Conservation (phyloP, 2,797 vertebrate genomes). For the Decapterus maruadsi region DNA sequence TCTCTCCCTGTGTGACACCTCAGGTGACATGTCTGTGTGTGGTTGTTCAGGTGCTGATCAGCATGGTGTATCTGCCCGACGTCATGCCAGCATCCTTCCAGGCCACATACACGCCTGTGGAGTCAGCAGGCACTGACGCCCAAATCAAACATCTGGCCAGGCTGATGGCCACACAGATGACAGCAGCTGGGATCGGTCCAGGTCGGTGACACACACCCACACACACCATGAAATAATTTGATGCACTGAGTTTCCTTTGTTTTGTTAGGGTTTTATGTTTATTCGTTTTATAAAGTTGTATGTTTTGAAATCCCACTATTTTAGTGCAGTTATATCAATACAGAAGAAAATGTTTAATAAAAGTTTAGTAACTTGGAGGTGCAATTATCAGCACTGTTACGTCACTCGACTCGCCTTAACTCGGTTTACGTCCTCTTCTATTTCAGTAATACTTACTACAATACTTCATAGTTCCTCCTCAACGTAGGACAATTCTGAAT, state of each 20-base stretch:
- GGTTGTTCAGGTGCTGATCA: slow-evolving; percentile 92
- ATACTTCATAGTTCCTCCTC: too few species aligned
- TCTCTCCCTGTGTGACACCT: not conserved
- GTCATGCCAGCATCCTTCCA: slow-evolving; percentile 97
- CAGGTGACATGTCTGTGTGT: not conserved
- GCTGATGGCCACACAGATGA: slow-evolving; percentile 98
- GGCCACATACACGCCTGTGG: slow-evolving; percentile 96
- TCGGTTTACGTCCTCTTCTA: too few species aligned
- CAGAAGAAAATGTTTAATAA: too few species aligned
- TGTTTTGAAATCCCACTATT: too few species aligned
- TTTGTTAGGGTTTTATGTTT: not conserved
- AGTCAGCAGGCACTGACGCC: slow-evolving; percentile 94
- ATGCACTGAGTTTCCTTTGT: not conserved
- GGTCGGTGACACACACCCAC: slow-evolving; percentile 76
- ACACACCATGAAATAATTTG: too few species aligned
- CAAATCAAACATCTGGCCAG: slow-evolving; percentile 95
- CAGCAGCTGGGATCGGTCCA: slow-evolving; percentile 91
- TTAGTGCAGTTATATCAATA: too few species aligned
- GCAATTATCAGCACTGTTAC: too few species aligned
- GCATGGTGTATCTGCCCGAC: slow-evolving; percentile 97
- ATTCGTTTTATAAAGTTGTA: not conserved
- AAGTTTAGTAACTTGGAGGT: not conserved
- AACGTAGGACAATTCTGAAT: too few species aligned
- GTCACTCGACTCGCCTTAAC: too few species aligned
- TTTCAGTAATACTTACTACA: too few species aligned